A percentile compares a stretch with the other conserved stretches of the same genome.
Conservation (phyloP, 2,888 invertebrate species). For the Machimus atricapillus region DNA sequence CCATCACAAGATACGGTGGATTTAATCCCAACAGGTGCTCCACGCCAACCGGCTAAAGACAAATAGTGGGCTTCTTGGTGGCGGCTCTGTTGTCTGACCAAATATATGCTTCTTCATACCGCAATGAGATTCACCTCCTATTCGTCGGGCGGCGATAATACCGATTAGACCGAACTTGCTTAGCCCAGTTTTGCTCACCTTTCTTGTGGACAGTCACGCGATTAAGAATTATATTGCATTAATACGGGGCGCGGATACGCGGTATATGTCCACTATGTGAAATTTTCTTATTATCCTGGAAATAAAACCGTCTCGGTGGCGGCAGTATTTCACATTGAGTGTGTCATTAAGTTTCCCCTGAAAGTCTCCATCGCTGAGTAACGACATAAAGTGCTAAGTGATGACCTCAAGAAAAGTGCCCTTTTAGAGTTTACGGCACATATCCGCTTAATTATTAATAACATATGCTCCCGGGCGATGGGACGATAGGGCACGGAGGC, state of each 20-base stretch:
- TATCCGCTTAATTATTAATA: slow-evolving; percentile 29
- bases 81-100: slow-evolving; percentile 14
- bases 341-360: slow-evolving; percentile 13
- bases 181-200: slow-evolving; percentile 13
- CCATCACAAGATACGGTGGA: not conserved
- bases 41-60: slow-evolving; percentile 3
- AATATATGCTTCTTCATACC: slow-evolving; percentile 2
- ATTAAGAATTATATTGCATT: not conserved
- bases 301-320: slow-evolving; percentile 22
- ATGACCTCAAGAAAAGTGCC: slow-evolving; percentile 28
- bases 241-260: not conserved
- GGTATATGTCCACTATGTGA: not conserved
- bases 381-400: slow-evolving; percentile 2
- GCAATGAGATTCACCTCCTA: slow-evolving; percentile 19
- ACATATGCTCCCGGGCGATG: not conserved
- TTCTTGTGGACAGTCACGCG: slow-evolving; percentile 18
- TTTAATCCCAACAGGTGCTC: slow-evolving; percentile 26
- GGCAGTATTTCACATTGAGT: not conserved
- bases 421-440: slow-evolving; percentile 27
- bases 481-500: not conserved
- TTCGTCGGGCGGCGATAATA: not conserved
- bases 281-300: slow-evolving; percentile 7
- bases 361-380: not conserved
- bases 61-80: slow-evolving; percentile 1
- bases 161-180: not conserved